phyloP scores from a whole-genome alignment of 1,140 invertebrate species.

The Araneus ventricosus region DNA sequence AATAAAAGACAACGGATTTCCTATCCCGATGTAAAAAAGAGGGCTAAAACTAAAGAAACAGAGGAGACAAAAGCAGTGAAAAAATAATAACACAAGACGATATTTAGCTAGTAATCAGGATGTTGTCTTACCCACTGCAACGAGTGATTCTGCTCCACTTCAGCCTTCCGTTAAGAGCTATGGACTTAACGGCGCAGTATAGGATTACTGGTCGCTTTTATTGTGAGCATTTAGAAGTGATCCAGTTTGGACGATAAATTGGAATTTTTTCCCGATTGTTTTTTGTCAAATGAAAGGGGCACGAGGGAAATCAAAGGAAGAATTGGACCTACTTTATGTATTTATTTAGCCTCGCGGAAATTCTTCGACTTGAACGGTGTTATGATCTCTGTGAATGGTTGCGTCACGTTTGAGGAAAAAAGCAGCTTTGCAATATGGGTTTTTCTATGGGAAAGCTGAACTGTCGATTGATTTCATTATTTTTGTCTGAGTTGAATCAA shows the following conservation, averaged over 20 bases:
- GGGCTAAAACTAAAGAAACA: background rate
- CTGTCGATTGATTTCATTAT: too few relatives aligned
- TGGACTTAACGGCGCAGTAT: conserved; percentile 50
- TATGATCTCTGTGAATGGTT: background rate
- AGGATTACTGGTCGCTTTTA: conserved; percentile 57
- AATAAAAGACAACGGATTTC: conserved; percentile 55
- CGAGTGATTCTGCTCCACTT: conserved; percentile 35
- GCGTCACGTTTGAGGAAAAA: background rate
- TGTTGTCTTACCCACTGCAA: conserved; percentile 61
- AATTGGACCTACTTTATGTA: conserved; percentile 44
- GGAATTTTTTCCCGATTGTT: conserved; percentile 28
- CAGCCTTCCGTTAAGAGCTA: conserved; percentile 40
- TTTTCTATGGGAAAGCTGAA: background rate
- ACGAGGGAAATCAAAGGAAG: conserved; percentile 45
- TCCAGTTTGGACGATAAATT: conserved; percentile 62
- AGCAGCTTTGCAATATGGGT: background rate
- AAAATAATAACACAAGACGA: conserved; percentile 45
- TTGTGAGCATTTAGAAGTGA: conserved; percentile 55
- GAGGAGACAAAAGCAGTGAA: conserved; percentile 19
- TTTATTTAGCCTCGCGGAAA: conserved; percentile 54
- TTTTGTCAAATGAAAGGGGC: conserved; percentile 36
- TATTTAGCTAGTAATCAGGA: conserved; percentile 69
- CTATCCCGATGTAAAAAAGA: conserved; percentile 37
- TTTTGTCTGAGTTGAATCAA: too few relatives aligned
- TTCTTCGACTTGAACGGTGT: conserved; percentile 7